Evolutionary conservation across 2,113 vertebrate species (phyloP), one percentile per base, ranked within the genome.

Genomic region (Xerus inauris): DNA sequence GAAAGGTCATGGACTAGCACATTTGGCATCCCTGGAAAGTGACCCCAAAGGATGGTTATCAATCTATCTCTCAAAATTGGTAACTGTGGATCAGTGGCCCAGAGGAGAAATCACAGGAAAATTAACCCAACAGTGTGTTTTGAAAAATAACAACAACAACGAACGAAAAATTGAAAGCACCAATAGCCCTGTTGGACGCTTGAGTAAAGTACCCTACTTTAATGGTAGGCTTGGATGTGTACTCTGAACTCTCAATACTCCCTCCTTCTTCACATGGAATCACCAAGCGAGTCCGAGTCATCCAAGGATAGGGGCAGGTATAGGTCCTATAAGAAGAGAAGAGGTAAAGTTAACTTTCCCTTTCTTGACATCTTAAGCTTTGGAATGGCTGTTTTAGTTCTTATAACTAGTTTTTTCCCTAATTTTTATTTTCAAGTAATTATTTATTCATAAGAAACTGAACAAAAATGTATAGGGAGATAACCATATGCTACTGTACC

Each of bases 241-340:
- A 95, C 80, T 79, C 45, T 54, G 97, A 98, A 96, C 97, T 77
- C 81, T 20, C 35, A 86, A 57, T 77, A 83, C 51, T 67, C 0
- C 65, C 82, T 67, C 4, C 12, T 95, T 92, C 87, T 98, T 99
- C 99, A 99, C 99, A 99, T 99, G 67, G 99, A 99, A 96, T 99
- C 99, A 12, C 99, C 99, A 3, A 99, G 98, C 87, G 99, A 99
- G 93, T 99, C 99, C 0, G 99, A 99, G 71, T 99, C 99, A 97
- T 99, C 99, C 99, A 99, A 99, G 97, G 99, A 99, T 97, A 99
- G 98, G 75, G 99, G 99, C 98, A 99, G 98, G 98, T 99, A 99
- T 96, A 99, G 99, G 98, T 99, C 99, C 99, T 99, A 98, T 98
- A 95, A 97, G 95, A 98, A 97, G 98, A 98, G 98, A 96, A 98